Percentiles rank a stretch among this genome's conserved stretches.
phyloP scores from a whole-genome alignment of 2,797 vertebrate species.

The Sphaeramia orbicularis region DNA sequence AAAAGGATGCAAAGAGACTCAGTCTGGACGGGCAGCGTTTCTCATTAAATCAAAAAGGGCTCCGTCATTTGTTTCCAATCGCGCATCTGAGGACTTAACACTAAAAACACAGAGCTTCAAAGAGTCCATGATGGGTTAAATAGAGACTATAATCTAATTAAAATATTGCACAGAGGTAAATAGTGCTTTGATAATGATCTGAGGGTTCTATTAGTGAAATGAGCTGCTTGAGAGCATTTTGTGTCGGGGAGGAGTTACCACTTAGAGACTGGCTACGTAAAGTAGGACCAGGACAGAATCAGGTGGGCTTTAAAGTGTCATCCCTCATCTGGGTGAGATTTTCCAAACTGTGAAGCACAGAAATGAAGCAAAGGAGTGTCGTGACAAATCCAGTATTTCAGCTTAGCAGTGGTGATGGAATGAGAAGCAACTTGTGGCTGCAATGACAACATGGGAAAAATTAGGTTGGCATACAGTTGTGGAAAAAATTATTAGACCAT shows the following conservation, averaged over 20 bases:
- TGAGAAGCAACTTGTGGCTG: slow-evolving; percentile 5
- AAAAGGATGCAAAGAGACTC: slow-evolving; percentile 91
- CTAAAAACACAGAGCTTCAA: slow-evolving; percentile 95
- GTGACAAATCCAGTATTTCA: slow-evolving; percentile 36
- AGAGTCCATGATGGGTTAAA: slow-evolving; percentile 99
- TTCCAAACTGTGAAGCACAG: slow-evolving; percentile 38
- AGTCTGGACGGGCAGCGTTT: slow-evolving; percentile 89
- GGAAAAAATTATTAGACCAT: no score
- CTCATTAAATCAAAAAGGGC: slow-evolving; percentile 98
- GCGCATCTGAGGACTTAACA: slow-evolving; percentile 97
- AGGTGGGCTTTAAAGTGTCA: slow-evolving; percentile 82
- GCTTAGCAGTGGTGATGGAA: slow-evolving; percentile 37
- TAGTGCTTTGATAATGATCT: slow-evolving; percentile 99
- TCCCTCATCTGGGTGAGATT: slow-evolving; percentile 68
- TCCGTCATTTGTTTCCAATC: slow-evolving; percentile 90
- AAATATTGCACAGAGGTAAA: slow-evolving; percentile 97
- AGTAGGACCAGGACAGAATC: slow-evolving; percentile 81
- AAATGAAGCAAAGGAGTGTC: slow-evolving; percentile 46
- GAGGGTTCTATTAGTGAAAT: slow-evolving; percentile 95
- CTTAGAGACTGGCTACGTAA: slow-evolving; percentile 82
- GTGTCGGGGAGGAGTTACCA: slow-evolving; percentile 87
- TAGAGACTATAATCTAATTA: slow-evolving; percentile 99
- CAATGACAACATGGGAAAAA: slow-evolving; percentile 14
- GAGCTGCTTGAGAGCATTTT: slow-evolving; percentile 86
- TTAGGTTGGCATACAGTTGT: no score